Conservation (phyloP, 1,140 invertebrate species). For the Phortica variegata region DNA sequence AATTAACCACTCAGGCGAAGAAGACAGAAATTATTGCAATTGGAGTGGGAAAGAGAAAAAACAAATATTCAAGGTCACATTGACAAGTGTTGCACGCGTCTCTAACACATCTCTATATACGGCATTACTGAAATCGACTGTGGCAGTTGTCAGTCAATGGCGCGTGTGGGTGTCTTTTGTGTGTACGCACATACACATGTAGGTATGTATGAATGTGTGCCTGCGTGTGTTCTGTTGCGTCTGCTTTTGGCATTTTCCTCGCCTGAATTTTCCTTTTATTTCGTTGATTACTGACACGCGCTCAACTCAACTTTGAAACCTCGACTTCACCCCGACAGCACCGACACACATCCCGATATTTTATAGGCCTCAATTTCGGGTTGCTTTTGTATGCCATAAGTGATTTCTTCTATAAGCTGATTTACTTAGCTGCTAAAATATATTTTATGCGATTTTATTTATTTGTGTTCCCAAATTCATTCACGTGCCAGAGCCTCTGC, state of each 20-base stretch:
- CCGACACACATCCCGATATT: constrained; percentile 3
- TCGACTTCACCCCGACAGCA: too few relatives aligned
- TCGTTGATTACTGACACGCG: constrained; percentile 47
- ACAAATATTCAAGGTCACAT: constrained; percentile 42
- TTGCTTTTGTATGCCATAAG: constrained; percentile 13
- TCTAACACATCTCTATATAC: constrained; percentile 2
- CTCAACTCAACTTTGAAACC: too few relatives aligned
- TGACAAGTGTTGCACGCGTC: constrained; percentile 52
- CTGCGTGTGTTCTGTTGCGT: constrained; percentile 8
- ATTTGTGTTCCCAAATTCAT: too few relatives aligned
- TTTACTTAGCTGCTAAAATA: too few relatives aligned
- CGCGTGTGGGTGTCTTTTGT: neutral
- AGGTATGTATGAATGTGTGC: constrained; percentile 1
- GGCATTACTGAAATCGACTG: neutral
- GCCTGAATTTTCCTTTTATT: constrained; percentile 19
- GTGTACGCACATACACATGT: neutral
- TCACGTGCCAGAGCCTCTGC: too few relatives aligned
- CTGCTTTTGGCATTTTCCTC: constrained; percentile 11
- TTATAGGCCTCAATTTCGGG: neutral
- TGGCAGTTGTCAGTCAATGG: neutral
- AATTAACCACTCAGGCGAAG: constrained; percentile 23
- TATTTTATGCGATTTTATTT: constrained; percentile 38
- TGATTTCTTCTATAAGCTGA: constrained; percentile 24
- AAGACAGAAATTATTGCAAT: constrained; percentile 15
- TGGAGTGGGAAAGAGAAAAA: constrained; percentile 31